Evolutionary conservation across 2,113 vertebrate species (phyloP).

Genomic region (Butorides virescens): DNA sequence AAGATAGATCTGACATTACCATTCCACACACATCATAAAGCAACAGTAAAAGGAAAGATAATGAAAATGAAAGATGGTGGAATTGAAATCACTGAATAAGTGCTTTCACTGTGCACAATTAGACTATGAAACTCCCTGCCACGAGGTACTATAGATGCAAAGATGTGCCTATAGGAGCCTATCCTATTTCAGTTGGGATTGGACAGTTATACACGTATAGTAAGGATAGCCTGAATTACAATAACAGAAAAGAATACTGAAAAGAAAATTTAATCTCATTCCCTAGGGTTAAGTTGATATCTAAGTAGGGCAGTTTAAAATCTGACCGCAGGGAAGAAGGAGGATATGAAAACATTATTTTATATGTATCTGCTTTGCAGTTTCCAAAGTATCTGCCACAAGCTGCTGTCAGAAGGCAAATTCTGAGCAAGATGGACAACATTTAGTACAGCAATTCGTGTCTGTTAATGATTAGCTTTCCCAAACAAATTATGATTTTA

Average conservation of each 20-base stretch:
- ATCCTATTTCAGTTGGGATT: neutral
- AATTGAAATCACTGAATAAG: neutral
- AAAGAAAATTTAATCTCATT: neutral
- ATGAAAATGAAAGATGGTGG: slow-evolving; percentile 6
- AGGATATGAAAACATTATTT: neutral
- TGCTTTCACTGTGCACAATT: neutral
- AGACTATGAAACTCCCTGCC: neutral
- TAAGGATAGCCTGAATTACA: neutral
- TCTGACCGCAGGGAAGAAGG: neutral
- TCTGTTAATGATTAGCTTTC: neutral
- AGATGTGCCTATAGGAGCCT: neutral
- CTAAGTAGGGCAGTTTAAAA: neutral
- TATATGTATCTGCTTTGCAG: neutral
- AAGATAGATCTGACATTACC: slow-evolving; percentile 15
- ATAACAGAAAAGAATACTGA: neutral
- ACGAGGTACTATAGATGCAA: neutral
- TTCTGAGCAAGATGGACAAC: neutral
- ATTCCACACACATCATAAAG: slow-evolving; percentile 16
- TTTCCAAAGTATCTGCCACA: neutral
- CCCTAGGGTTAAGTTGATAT: neutral
- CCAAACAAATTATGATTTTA: slow-evolving; percentile 4
- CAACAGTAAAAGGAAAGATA: neutral
- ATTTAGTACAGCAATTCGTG: neutral
- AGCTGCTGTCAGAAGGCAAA: neutral
- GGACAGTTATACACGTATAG: neutral